These are phyloP conservation scores for Chrysemys picta DNA, from an alignment of 2,113 vertebrate genomes.

Conservation along the genomic window DNA sequence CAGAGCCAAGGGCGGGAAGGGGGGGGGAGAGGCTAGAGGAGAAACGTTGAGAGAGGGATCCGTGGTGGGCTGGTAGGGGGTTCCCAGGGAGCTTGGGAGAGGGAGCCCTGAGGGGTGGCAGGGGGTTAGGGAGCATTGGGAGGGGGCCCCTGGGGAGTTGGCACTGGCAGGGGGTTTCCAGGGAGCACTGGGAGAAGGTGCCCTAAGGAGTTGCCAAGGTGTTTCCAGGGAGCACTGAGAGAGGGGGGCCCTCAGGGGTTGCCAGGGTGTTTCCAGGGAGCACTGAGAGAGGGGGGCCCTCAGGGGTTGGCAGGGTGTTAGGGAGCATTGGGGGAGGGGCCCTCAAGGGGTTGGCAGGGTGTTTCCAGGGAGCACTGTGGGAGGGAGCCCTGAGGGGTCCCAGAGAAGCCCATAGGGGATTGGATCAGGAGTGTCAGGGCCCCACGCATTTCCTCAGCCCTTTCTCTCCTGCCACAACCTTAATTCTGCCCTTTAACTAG, in stretches of 20 bases:
- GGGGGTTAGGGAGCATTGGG: neutral
- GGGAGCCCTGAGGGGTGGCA: neutral
- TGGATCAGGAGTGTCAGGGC: neutral
- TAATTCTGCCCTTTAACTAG: neutral
- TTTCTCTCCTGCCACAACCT: neutral
- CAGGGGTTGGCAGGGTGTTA: neutral
- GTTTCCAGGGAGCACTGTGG: neutral
- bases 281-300: neutral
- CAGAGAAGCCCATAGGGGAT: neutral
- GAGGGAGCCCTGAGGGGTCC: neutral
- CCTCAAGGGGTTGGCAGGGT: neutral
- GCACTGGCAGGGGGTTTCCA: neutral
- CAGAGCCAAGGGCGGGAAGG: accelerated
- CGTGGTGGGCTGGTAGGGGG: neutral
- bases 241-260: neutral
- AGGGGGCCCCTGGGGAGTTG: neutral
- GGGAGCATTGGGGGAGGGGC: neutral
- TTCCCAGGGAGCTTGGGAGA: neutral
- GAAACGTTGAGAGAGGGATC: neutral
- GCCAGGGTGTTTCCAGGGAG: neutral
- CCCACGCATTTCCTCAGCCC: neutral
- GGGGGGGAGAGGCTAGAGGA: neutral
- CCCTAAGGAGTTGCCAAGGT: neutral
- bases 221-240: neutral
- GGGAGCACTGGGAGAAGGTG: neutral